A percentile compares a stretch with the other conserved stretches of the same genome.
Conservation (phyloP, 2,113 vertebrate species). For the Heptranchias perlo region DNA sequence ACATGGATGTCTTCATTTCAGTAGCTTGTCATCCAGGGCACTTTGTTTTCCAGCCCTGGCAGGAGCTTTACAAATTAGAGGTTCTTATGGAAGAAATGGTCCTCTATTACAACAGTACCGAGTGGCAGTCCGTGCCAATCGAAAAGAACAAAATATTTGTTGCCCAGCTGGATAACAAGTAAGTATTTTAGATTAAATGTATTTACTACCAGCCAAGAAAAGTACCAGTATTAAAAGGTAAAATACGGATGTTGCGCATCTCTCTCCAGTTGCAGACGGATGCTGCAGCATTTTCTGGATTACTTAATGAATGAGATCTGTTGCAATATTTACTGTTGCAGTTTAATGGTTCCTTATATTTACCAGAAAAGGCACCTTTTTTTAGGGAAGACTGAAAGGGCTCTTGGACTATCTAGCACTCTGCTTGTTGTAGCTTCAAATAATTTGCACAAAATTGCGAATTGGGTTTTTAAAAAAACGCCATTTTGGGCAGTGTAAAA, state of each 20-base stretch:
- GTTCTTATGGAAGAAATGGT: constrained; percentile 92
- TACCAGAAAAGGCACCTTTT: background rate
- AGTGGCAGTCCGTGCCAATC: constrained; percentile 53
- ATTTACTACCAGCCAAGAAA: background rate
- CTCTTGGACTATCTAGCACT: background rate
- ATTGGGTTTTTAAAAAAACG: background rate
- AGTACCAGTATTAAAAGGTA: background rate
- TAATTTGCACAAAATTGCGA: background rate
- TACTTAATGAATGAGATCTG: background rate
- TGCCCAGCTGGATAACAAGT: constrained; percentile 85
- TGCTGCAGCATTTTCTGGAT: background rate
- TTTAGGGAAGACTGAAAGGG: background rate
- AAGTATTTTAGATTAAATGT: constrained; percentile 48
- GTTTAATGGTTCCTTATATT: background rate
- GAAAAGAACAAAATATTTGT: constrained; percentile 77
- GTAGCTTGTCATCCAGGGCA: constrained; percentile 86
- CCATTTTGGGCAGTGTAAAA: background rate
- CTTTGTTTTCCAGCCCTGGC: constrained; percentile 87
- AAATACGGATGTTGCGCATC: background rate
- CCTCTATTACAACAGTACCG: constrained; percentile 73
- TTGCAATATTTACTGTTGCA: background rate
- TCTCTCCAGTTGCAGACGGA: background rate
- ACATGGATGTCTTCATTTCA: constrained; percentile 79
- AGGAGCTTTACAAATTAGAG: constrained; percentile 79
- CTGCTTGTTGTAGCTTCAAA: background rate